Evolutionary conservation across 2,113 vertebrate species (phyloP).

Genomic region (Leucoraja erinaceus): DNA sequence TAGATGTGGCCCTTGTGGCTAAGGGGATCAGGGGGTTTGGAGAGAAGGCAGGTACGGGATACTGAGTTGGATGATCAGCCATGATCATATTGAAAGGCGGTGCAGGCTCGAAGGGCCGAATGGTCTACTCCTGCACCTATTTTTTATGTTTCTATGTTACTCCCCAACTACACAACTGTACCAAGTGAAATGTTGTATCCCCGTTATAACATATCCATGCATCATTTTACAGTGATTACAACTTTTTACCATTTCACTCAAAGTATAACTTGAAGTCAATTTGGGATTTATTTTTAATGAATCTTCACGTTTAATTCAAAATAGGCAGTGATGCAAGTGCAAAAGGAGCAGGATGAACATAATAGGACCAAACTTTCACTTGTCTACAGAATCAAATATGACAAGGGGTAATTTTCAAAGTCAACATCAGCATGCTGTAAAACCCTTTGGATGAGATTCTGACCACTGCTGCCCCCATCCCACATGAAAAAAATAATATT

Average conservation of each 20-base stretch:
- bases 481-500: background rate
- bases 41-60: too few relatives aligned
- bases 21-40: too few relatives aligned
- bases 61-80: too few relatives aligned
- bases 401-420: too few relatives aligned
- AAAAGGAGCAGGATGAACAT: background rate
- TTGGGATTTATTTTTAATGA: background rate
- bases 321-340: background rate
- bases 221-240: background rate
- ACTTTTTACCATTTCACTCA: background rate
- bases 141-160: too few relatives aligned
- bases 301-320: background rate
- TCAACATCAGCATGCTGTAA: too few relatives aligned
- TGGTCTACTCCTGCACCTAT: too few relatives aligned
- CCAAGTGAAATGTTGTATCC: background rate
- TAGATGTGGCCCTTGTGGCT: too few relatives aligned
- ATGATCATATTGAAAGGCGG: too few relatives aligned
- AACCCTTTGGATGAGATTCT: too few relatives aligned
- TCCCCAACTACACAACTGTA: background rate
- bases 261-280: background rate
- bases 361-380: background rate
- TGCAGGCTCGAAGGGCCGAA: too few relatives aligned
- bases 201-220: background rate
- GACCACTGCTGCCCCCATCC: too few relatives aligned
- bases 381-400: background rate